Conservation (phyloP, 2,113 vertebrate genomes). For the Oreamnos americanus region DNA sequence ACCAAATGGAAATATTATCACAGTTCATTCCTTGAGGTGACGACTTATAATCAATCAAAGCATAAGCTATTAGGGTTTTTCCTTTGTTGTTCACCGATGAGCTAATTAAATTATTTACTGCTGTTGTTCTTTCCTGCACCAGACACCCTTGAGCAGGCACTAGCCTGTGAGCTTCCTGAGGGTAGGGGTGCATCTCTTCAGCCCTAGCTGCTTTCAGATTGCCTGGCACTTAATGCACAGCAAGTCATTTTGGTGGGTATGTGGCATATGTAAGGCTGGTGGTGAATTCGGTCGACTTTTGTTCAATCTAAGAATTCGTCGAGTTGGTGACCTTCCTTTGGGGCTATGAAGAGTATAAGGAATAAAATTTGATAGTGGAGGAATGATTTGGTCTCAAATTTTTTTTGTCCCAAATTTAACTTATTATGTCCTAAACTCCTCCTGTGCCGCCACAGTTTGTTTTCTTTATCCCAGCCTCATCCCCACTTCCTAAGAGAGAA, state of each 20-base stretch:
- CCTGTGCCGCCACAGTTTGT: background rate
- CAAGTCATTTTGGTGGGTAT: background rate
- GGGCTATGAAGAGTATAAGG: background rate
- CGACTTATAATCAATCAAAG: background rate
- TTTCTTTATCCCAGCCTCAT: background rate
- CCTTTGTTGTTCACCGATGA: background rate
- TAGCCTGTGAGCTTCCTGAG: background rate
- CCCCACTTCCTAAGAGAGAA: background rate
- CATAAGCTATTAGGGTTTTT: background rate
- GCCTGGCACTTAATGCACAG: background rate
- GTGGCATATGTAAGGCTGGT: background rate
- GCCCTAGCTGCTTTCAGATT: background rate
- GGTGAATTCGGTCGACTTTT: background rate
- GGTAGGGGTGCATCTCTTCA: background rate
- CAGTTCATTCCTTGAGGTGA: background rate
- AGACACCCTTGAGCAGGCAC: background rate
- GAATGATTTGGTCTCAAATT: background rate
- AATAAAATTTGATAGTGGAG: background rate
- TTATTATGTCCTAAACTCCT: background rate
- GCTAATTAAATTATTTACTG: background rate
- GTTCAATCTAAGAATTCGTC: background rate
- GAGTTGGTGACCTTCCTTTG: background rate
- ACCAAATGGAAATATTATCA: background rate
- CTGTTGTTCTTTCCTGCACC: background rate
- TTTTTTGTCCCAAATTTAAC: background rate